These are phyloP conservation scores for Ips typographus DNA, from an alignment of 1,140 invertebrate genomes.

Conservation along the genomic window DNA sequence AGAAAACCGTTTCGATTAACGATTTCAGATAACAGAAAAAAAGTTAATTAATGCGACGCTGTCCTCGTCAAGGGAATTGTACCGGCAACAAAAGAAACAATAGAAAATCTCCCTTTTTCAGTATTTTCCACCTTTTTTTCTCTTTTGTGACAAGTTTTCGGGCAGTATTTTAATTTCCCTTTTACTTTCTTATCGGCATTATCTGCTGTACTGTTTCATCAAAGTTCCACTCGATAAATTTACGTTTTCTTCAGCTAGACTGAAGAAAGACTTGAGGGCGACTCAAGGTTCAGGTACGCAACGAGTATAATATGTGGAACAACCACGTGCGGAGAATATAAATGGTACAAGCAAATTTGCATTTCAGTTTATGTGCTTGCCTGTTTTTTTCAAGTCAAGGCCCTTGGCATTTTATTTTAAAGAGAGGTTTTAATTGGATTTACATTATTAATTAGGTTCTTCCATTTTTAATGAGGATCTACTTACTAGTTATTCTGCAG, in stretches of 20 bases:
- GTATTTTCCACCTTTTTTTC: background rate
- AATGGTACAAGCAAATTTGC: conserved; percentile 11
- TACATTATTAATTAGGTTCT: background rate
- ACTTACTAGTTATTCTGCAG: no score
- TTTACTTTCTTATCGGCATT: no score
- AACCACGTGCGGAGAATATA: conserved; percentile 10
- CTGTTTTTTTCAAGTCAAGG: conserved; percentile 17
- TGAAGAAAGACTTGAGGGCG: background rate
- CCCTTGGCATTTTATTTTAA: conserved; percentile 10
- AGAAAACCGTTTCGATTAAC: no score
- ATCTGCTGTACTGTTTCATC: no score
- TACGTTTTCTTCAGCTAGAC: background rate
- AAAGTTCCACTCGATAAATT: no score
- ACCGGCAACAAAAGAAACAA: conserved; percentile 1
- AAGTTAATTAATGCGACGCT: background rate
- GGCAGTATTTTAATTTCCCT: background rate
- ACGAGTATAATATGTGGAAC: conserved; percentile 15
- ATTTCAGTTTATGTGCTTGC: background rate
- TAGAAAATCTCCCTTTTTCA: background rate
- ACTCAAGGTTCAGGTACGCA: conserved; percentile 15
- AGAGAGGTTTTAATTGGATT: conserved; percentile 1
- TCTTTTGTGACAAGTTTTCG: background rate
- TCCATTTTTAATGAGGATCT: no score
- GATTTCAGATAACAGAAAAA: no score
- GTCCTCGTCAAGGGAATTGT: background rate